Evolutionary conservation across 2,797 vertebrate genomes (phyloP).

Genomic region (Myiotriccus ornatus): DNA sequence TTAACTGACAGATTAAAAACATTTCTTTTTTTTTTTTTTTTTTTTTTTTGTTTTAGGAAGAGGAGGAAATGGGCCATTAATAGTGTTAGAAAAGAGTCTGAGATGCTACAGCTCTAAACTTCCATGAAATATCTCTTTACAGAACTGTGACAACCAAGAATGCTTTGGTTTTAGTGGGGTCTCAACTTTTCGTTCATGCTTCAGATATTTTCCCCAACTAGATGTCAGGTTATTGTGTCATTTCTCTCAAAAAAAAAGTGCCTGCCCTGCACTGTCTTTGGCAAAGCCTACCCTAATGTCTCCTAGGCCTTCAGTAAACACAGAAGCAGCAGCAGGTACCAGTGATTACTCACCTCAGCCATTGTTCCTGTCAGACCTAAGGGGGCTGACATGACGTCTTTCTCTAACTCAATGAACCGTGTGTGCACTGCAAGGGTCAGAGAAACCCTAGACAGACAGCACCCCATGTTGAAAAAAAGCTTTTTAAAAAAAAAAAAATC

Average conservation of each 20-base stretch:
- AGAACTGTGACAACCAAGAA: not conserved
- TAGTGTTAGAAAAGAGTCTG: not conserved
- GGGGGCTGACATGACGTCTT: not conserved
- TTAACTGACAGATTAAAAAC: constrained; percentile 4
- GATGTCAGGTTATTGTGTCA: not conserved
- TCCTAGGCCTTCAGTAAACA: not conserved
- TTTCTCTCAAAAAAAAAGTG: not conserved
- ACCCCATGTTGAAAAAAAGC: not conserved
- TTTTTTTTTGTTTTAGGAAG: not conserved
- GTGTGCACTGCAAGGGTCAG: not conserved
- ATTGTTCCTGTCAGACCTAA: not conserved
- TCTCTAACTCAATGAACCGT: not conserved
- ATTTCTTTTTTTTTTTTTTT: not conserved
- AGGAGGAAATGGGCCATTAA: not conserved
- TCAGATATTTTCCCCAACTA: not conserved
- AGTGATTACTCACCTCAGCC: not conserved
- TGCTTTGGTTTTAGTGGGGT: not conserved
- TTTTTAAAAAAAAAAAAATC: not conserved
- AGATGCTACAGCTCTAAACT: not conserved
- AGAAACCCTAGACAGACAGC: not conserved
- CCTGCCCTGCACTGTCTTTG: not conserved
- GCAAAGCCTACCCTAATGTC: not conserved
- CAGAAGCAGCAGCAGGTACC: not conserved
- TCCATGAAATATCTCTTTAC: not conserved
- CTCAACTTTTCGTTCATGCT: not conserved